These are phyloP conservation scores for Cataglyphis albicans DNA, from an alignment of 2,888 invertebrate genomes.

Conservation along the genomic window DNA sequence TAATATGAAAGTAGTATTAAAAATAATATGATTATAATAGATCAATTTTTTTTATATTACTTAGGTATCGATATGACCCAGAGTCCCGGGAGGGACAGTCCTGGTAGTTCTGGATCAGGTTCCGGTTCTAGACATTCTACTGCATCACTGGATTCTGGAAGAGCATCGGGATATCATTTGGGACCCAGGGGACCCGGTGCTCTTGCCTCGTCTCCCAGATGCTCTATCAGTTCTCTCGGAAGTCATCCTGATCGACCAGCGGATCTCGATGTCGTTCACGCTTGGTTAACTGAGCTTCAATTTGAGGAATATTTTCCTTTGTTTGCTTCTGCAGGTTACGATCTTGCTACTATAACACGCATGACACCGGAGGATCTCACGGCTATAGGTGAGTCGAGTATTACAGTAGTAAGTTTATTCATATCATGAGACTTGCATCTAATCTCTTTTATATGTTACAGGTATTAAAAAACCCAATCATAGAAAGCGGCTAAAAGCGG, in stretches of 20 bases:
- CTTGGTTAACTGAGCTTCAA: slow-evolving; percentile 97
- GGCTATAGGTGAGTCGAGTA: slow-evolving; percentile 88
- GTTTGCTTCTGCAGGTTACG: slow-evolving; percentile 98
- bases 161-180: slow-evolving; percentile 93
- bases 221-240: slow-evolving; percentile 89
- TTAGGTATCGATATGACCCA: slow-evolving; percentile 86
- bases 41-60: slow-evolving; percentile 43
- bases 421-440: neutral
- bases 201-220: slow-evolving; percentile 89
- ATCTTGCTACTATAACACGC: slow-evolving; percentile 98
- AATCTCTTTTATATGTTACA: slow-evolving; percentile 58
- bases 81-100: slow-evolving; percentile 97
- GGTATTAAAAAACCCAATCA: slow-evolving; percentile 98
- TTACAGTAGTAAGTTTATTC: neutral
- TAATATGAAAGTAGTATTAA: neutral
- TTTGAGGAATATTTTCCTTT: slow-evolving; percentile 98
- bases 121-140: slow-evolving; percentile 96
- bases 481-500: slow-evolving; percentile 97
- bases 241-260: slow-evolving; percentile 85
- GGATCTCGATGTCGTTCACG: slow-evolving; percentile 97
- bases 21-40: neutral
- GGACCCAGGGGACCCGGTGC: slow-evolving; percentile 88
- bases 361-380: slow-evolving; percentile 99
- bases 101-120: slow-evolving; percentile 95
- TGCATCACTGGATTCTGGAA: slow-evolving; percentile 95